phyloP scores from a whole-genome alignment of 2,888 invertebrate species.

The Caenorhabditis macrosperma region DNA sequence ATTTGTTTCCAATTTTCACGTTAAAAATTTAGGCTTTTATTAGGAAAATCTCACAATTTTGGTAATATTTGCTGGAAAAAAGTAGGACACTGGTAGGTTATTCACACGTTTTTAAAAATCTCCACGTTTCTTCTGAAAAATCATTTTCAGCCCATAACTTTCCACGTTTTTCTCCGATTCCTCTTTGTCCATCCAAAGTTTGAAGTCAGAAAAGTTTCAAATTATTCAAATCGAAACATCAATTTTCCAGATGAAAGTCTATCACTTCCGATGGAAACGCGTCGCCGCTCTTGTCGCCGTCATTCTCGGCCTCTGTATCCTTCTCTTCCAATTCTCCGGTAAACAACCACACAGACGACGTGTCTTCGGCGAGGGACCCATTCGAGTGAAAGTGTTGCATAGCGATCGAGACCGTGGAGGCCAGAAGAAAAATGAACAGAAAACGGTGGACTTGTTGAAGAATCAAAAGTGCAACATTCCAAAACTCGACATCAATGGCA shows the following conservation, averaged over 20 bases:
- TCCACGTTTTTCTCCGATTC: too few species aligned
- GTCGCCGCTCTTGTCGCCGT: not conserved
- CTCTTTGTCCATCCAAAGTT: too few species aligned
- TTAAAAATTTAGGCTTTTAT: too few species aligned
- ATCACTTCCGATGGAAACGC: not conserved
- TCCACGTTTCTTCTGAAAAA: too few species aligned
- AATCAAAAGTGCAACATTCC: constrained; percentile 70
- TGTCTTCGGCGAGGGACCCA: not conserved
- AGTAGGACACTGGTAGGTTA: too few species aligned
- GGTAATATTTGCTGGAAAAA: too few species aligned
- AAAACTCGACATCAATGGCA: constrained; percentile 71
- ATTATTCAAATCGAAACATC: not conserved
- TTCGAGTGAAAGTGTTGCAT: not conserved
- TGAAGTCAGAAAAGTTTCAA: too few species aligned
- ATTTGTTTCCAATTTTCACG: too few species aligned
- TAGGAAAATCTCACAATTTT: too few species aligned
- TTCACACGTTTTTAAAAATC: too few species aligned
- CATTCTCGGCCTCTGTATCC: not conserved
- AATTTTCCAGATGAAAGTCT: not conserved
- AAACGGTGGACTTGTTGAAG: not conserved
- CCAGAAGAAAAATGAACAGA: not conserved
- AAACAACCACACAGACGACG: not conserved
- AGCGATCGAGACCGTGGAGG: constrained; percentile 21
- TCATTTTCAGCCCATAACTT: too few species aligned
- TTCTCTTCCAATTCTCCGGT: not conserved